Conservation (phyloP, 1,140 invertebrate species). For the Leptinotarsa undecemlineata region DNA sequence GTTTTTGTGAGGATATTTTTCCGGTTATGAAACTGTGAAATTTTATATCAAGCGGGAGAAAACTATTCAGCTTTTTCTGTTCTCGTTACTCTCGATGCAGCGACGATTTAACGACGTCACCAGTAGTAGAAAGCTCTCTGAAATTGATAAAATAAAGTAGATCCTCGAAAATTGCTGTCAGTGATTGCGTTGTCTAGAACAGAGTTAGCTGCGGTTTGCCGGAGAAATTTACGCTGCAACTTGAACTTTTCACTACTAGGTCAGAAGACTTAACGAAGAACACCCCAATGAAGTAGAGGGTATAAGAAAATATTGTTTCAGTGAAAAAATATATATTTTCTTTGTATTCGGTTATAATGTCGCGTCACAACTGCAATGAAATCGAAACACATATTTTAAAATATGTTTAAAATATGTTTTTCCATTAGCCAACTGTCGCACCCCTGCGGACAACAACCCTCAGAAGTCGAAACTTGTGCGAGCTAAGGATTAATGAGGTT, state of each 20-base stretch:
- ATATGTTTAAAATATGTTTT: too few relatives aligned
- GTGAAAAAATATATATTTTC: too few relatives aligned
- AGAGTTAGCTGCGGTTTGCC: background rate
- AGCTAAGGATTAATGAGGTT: too few relatives aligned
- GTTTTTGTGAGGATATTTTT: background rate
- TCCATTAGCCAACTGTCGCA: too few relatives aligned
- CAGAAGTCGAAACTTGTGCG: too few relatives aligned
- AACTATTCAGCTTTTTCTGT: background rate
- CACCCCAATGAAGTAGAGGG: too few relatives aligned
- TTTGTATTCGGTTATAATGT: too few relatives aligned
- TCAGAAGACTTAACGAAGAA: too few relatives aligned
- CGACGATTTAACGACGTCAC: background rate
- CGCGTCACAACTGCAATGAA: too few relatives aligned
- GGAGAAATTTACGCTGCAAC: background rate
- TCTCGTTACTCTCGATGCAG: background rate
- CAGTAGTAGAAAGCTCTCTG: background rate
- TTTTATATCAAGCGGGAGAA: background rate
- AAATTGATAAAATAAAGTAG: background rate
- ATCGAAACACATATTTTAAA: too few relatives aligned
- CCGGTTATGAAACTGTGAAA: background rate
- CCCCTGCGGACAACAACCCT: too few relatives aligned
- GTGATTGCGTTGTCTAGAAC: background rate
- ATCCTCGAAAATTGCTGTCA: background rate
- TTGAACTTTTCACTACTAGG: background rate
- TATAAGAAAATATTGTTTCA: too few relatives aligned